Evolutionary conservation across 2,888 invertebrate species (phyloP), one percentile per base, ranked within the genome.

Genomic region (Zaprionus obscuricornis): DNA sequence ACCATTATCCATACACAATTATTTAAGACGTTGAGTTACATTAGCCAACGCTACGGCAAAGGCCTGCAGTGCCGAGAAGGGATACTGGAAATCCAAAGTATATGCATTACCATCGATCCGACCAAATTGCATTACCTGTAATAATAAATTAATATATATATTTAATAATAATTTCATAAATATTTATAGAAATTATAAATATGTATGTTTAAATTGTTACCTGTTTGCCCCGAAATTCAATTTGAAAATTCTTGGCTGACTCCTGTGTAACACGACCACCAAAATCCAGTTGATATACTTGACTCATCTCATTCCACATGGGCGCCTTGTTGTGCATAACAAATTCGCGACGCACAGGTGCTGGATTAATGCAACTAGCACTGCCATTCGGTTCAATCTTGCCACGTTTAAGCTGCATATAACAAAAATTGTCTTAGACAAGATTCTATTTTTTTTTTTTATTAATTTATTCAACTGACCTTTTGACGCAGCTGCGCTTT

Each of bases 241-340:
- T 98, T 92, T 99, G 99, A 90, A 99, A 99, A 91, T 99, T 99
- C 91, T 99, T 99, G 10, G 99, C 99, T 33, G 98, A 98, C 90
- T 99, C 99, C 91, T 99, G 99, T 2, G 99, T 99, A 58, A 99
- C 99, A 71, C 99, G 92, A 7, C 99, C 99, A 2, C 99, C 99
- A 91, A 99, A 99, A 91, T 99, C 99, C 34, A 99, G 92, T 89
- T 99, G 99, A 91, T 99, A 99, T 8, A 99, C 99, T 91, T 99
- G 99, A 88, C 97, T 98, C 91, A 96, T 96, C 91, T 99, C 99
- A 90, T 99, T 99, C 99, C 99, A 99, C 93, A 98, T 95, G 8
- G 98, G 98, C 55, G 93, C 93, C 91, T 99, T 99, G 91, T 99
- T 99, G 91, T 98, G 97, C 96, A 98, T 97, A 37, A 97, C 94